phyloP scores from a whole-genome alignment of 2,113 vertebrate genomes.

The Dromiciops gliroides region DNA sequence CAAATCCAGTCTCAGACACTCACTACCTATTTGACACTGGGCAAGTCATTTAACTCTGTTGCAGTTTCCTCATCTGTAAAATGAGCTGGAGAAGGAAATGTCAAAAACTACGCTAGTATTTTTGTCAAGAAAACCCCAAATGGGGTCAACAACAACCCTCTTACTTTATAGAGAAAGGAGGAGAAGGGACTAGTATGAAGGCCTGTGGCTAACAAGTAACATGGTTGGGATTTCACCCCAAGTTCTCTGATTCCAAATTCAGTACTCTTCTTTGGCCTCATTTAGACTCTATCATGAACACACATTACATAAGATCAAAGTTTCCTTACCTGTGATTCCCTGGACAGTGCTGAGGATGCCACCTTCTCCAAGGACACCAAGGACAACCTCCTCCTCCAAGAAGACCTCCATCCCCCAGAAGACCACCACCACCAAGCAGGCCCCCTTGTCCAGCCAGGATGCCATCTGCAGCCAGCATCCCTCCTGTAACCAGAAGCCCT shows the following conservation, averaged over 20 bases:
- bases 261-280: not conserved
- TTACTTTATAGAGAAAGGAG: not conserved
- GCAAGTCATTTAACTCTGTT: not conserved
- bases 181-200: not conserved
- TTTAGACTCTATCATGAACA: not conserved
- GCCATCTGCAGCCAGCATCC: conserved; percentile 56
- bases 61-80: not conserved
- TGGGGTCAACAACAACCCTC: not conserved
- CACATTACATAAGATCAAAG: not conserved
- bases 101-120: not conserved
- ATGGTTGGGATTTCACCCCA: not conserved
- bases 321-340: conserved; percentile 81
- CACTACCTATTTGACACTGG: not conserved
- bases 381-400: conserved; percentile 76
- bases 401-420: conserved; percentile 78
- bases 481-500: conserved; percentile 67
- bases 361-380: conserved; percentile 79
- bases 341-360: conserved; percentile 79
- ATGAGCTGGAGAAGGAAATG: not conserved
- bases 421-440: conserved; percentile 74
- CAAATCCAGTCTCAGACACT: not conserved
- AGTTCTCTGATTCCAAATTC: not conserved
- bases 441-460: conserved; percentile 69
- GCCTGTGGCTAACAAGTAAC: not conserved
- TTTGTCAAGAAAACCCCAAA: not conserved